Evolutionary conservation across 2,888 invertebrate species (phyloP).

Genomic region (Drepanosiphum platanoidis): DNA sequence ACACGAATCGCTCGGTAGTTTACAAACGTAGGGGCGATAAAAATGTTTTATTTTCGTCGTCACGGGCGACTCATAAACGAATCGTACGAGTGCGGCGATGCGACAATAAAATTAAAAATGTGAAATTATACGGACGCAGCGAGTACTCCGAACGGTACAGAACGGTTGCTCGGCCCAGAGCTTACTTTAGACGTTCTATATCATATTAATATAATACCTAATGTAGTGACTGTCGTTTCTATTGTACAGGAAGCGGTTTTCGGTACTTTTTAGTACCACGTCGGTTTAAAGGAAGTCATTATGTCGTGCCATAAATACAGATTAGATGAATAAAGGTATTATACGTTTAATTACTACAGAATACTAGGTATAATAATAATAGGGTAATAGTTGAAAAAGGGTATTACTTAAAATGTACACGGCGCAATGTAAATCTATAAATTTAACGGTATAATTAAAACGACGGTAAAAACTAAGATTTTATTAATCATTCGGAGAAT

Average conservation of each 20-base stretch:
- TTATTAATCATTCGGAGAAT: neutral
- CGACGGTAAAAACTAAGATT: neutral
- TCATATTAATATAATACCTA: no score
- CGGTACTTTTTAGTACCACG: slow-evolving; percentile 10
- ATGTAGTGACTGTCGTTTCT: neutral
- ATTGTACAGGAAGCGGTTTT: neutral
- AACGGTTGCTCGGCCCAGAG: neutral
- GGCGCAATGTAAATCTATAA: neutral
- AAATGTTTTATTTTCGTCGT: no score
- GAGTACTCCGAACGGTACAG: neutral
- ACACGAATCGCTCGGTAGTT: no score
- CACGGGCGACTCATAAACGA: no score
- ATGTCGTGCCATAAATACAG: slow-evolving; percentile 36
- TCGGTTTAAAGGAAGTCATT: slow-evolving; percentile 21
- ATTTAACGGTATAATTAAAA: slow-evolving; percentile 1
- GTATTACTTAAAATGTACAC: slow-evolving; percentile 2
- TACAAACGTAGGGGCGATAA: no score
- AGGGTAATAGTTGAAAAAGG: slow-evolving; percentile 5
- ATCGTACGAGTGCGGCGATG: no score
- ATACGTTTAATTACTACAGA: neutral
- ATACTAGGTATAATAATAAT: neutral
- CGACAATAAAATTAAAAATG: no score
- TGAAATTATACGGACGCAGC: no score
- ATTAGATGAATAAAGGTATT: slow-evolving; percentile 39
- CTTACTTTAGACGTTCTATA: neutral